Base-by-base conservation (phyloP, 2,113 vertebrate genomes). In the Prietella phreatophila region DNA sequence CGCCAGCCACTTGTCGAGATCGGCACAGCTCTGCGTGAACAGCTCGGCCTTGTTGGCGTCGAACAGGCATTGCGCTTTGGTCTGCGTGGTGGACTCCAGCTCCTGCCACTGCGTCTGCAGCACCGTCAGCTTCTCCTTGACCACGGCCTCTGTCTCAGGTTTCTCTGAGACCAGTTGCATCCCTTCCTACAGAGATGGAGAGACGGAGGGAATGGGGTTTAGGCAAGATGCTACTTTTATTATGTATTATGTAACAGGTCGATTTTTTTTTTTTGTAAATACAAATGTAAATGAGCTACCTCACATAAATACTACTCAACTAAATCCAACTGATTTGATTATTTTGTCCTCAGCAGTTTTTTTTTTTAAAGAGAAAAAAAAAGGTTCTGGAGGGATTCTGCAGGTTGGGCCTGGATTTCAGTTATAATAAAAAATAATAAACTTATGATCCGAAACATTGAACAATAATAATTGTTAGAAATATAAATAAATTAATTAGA, bases 1-100 rank as follows among this genome's bases (percentile, higher is more conserved):
- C 0, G 94, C 95, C 79, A 99, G 94, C 97, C 97, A 99, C 89
- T 99, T 97, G 93, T 99, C 97, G 67, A 99, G 93, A 89, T 99
- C 97, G 1, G 97, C 95, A 79, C 98, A 99, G 95, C 98, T 99
- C 94, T 99, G 98, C 0, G 97, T 99, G 90, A 99, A 98, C 71
- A 99, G 97, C 90, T 99, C 98, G 0, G 98, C 97, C 92, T 97
- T 99, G 93, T 99, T 99, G 75, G 98, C 98, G 71, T 99, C 98
- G 0, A 99, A 99, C 93, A 99, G 97, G 73, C 97, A 95, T 94
- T 99, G 97, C 79, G 98, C 98, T 92, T 99, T 99, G 86, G 96
- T 97, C 95, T 99, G 98, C 0, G 98, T 99, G 55, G 97, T 99
- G 42, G 96, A 97, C 94, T 99, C 98, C 0, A 99, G 95, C 69